Evolutionary conservation across 2,113 vertebrate species (phyloP).

Genomic region (Python bivittatus): DNA sequence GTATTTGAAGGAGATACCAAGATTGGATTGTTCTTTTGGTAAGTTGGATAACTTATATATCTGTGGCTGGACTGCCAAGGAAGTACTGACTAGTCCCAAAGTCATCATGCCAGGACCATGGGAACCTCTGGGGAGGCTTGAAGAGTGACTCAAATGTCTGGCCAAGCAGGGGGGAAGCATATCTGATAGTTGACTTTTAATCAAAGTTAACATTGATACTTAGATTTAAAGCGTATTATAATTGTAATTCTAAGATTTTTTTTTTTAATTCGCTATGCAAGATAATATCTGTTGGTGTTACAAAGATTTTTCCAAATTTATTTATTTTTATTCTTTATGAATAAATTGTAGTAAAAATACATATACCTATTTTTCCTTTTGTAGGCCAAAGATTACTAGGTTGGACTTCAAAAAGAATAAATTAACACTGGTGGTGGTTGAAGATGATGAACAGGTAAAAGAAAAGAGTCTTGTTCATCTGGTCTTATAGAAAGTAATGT

Average conservation of each 20-base stretch:
- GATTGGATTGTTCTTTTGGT: constrained; percentile 99
- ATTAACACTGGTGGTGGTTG: constrained; percentile 94
- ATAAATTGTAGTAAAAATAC: background rate
- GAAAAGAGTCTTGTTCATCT: constrained; percentile 2
- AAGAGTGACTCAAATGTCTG: background rate
- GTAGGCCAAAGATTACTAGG: constrained; percentile 97
- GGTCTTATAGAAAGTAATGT: background rate
- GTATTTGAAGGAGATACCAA: constrained; percentile 98
- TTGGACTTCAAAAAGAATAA: constrained; percentile 98
- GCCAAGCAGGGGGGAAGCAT: background rate
- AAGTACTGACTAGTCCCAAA: background rate
- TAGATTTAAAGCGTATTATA: background rate
- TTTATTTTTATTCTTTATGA: background rate
- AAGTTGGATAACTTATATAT: constrained; percentile 46
- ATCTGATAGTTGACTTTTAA: background rate
- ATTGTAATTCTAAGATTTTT: background rate
- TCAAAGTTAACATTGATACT: background rate
- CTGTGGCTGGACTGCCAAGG: background rate
- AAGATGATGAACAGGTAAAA: constrained; percentile 95
- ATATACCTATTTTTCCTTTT: background rate
- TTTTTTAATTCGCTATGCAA: background rate
- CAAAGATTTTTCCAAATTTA: background rate
- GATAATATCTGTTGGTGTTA: background rate
- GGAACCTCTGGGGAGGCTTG: background rate
- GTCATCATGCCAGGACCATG: background rate